phyloP scores from a whole-genome alignment of 2,797 vertebrate species.

The Alca torda region DNA sequence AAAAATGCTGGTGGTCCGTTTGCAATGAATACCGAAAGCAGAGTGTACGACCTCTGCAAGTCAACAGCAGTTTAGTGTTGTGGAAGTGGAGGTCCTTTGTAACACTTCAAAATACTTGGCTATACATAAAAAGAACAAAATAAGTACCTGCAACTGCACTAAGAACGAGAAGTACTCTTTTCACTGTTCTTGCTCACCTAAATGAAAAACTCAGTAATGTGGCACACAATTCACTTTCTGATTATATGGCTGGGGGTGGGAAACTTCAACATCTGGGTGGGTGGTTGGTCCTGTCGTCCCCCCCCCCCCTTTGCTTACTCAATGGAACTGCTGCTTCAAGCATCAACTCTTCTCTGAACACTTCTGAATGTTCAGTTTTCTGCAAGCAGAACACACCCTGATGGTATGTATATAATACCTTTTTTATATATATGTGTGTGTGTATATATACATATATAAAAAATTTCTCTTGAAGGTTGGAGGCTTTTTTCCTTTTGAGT shows the following conservation, averaged over 20 bases:
- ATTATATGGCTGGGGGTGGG: fast-evolving
- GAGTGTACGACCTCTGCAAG: neutral
- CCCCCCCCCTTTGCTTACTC: neutral
- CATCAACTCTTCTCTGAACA: neutral
- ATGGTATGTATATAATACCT: neutral
- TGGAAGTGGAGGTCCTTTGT: neutral
- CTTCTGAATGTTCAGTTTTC: neutral
- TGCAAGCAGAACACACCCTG: neutral
- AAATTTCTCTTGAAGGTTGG: neutral
- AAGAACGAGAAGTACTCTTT: neutral
- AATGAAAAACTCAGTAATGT: neutral
- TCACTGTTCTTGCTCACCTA: neutral
- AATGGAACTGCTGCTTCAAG: neutral
- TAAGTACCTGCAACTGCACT: neutral
- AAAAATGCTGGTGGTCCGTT: neutral
- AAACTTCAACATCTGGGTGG: neutral
- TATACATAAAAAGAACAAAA: neutral
- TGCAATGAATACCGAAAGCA: neutral
- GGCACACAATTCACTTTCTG: neutral
- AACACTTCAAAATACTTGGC: neutral
- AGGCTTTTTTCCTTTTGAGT: neutral
- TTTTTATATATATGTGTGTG: too few species aligned
- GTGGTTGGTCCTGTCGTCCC: too few species aligned
- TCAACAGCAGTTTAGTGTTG: neutral
- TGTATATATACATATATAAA: too few species aligned